Evolutionary conservation across 2,113 vertebrate genomes (phyloP), one percentile per base, ranked within the genome.

Genomic region (Hemiscyllium ocellatum): DNA sequence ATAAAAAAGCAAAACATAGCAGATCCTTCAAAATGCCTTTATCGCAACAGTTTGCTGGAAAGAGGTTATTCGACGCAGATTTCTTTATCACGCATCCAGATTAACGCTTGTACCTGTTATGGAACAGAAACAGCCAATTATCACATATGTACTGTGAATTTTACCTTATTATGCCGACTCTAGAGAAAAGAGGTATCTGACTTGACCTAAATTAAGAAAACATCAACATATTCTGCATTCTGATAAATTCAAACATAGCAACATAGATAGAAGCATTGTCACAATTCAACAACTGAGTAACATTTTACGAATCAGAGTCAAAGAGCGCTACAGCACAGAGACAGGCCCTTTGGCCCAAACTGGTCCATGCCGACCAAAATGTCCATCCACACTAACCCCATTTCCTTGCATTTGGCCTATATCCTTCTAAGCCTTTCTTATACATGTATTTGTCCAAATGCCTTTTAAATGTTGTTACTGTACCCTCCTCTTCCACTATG

Each of bases 61-160:
- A 37, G 61, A 93, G 61, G 10, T 91, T 93, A 66, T 68, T 93
- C 89, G 5, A 72, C 94, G 72, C 94, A 95, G 94, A 95, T 26
- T 66, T 93, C 89, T 68, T 93, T 12, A 42, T 95, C 94, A 33
- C 94, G 94, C 69, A 95, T 50, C 37, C 42, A 70, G 26, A 95
- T 95, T 68, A 95, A 76, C 29, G 69, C 42, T 33, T 95, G 94
- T 72, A 95, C 13, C 94, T 95, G 94, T 95, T 70, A 72, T 17
- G 47, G 69, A 95, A 47, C 22, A 76, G 94, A 95, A 95, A 95
- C 52, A 93, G n/a, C 61, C 56, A 93, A 15, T 37, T 93, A 72
- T 95, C 69, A 72, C 72, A 70, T 47, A 50, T 47, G 37, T 70
- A 72, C 42, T 70, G 50, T 95, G 5, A 47, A 47, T 47, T 47